A percentile compares a stretch with the other conserved stretches of the same genome.
phyloP scores from a whole-genome alignment of 2,888 invertebrate species.

The Eutolmus rufibarbis region DNA sequence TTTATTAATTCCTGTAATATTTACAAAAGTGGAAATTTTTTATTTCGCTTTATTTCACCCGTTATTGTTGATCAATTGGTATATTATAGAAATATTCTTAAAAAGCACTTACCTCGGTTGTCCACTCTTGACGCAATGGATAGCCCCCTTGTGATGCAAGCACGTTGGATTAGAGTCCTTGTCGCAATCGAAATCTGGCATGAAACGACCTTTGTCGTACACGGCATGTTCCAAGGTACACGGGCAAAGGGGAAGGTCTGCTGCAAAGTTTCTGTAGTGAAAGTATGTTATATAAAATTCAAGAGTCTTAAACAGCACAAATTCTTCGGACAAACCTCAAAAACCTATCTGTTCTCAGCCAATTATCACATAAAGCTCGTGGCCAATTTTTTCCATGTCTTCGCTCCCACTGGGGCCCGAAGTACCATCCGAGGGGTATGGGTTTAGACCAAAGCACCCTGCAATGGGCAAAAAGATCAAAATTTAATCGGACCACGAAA shows the following conservation, averaged over 20 bases:
- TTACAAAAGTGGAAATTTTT: too few relatives aligned
- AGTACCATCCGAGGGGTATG: conserved; percentile 93
- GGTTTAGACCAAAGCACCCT: conserved; percentile 88
- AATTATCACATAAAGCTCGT: conserved; percentile 82
- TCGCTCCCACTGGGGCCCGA: conserved; percentile 86
- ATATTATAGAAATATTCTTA: background rate
- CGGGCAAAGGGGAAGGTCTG: conserved; percentile 85
- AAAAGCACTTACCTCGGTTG: conserved; percentile 78
- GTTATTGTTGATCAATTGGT: background rate
- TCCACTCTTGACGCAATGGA: conserved; percentile 92
- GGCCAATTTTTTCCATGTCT: conserved; percentile 84
- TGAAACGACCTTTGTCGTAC: conserved; percentile 88
- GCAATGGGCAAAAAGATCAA: conserved; percentile 27
- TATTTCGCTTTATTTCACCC: too few relatives aligned
- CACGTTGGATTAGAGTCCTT: conserved; percentile 89
- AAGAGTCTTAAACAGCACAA: background rate
- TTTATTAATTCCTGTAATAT: background rate
- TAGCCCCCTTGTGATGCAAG: conserved; percentile 85
- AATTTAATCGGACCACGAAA: background rate
- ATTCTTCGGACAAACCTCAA: conserved; percentile 70
- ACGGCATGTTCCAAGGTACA: conserved; percentile 91
- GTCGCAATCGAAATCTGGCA: conserved; percentile 91
- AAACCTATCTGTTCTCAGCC: conserved; percentile 85
- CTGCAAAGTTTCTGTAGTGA: conserved; percentile 78
- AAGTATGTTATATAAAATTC: background rate